Evolutionary conservation across 1,140 invertebrate species (phyloP).

Genomic region (Drosophila kanapiae): DNA sequence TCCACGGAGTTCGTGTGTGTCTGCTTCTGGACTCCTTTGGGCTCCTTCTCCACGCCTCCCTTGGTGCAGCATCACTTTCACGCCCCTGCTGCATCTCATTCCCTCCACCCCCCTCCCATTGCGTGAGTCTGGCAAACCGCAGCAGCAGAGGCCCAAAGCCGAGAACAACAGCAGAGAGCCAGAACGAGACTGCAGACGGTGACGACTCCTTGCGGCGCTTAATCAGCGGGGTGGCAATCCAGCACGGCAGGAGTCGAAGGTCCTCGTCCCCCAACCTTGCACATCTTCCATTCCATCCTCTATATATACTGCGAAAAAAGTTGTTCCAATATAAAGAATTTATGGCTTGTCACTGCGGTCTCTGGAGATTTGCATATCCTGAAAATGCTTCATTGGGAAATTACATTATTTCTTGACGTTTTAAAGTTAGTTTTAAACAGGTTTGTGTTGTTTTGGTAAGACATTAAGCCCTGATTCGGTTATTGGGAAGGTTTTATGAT

Average conservation of each 20-base stretch:
- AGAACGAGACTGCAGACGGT: constrained; percentile 49
- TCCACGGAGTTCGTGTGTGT: constrained; percentile 51
- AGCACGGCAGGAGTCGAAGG: neutral
- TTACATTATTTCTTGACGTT: neutral
- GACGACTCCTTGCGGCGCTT: constrained; percentile 56
- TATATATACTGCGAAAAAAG: constrained; percentile 12
- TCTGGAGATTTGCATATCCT: constrained; percentile 14
- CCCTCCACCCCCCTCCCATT: neutral
- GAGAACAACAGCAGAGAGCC: constrained; percentile 22
- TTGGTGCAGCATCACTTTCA: constrained; percentile 18
- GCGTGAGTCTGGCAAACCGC: constrained; percentile 55
- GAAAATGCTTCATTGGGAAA: neutral
- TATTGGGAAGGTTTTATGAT: too few relatives aligned
- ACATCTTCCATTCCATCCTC: neutral
- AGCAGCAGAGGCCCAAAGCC: constrained; percentile 22
- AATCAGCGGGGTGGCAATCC: constrained; percentile 39
- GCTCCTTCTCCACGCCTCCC: neutral
- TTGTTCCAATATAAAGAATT: constrained; percentile 13
- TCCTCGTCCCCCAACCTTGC: neutral
- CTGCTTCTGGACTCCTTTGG: constrained; percentile 1
- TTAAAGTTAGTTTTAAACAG: neutral
- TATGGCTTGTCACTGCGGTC: constrained; percentile 17
- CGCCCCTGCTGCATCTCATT: neutral
- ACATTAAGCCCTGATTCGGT: too few relatives aligned
- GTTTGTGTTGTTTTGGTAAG: too few relatives aligned